Base-by-base conservation (phyloP, 2,113 vertebrate genomes). In the Fregata magnificens region DNA sequence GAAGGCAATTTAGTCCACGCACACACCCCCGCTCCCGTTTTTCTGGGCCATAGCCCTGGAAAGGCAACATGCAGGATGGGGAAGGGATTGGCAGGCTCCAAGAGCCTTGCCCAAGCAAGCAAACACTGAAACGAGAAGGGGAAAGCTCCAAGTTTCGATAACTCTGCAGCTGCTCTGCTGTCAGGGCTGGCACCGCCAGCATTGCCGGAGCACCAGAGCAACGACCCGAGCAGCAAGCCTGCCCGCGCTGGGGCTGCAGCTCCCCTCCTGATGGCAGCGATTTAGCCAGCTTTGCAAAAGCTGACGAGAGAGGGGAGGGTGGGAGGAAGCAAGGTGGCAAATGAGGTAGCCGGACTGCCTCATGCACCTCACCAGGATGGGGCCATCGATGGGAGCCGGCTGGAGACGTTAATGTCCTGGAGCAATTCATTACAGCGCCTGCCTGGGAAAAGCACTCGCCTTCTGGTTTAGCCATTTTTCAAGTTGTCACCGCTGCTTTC, bases 141-240 rank as follows among this genome's bases (percentile, higher is more conserved):
- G 92, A 62, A 91, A 73, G 92, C 62, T 95, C 97, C 96, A 89
- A 36, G 47, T 32, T 58, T 91, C 69, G 42, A 18, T 91, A 95
- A 91, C 61, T 94, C 59, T 2, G 59, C 89, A 95, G 97, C 98
- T 98, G 98, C 90, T 97, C 77, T 29, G 31, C 79, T 22, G 26
- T 79, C 72, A 62, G 81, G 86, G 53, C 10, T 32, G 90, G 58
- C 82, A 82, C n/a, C 0, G 3, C 77, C 58, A 49, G 47, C 38
- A 13, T 22, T 9, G 15, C 28, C 7, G 3, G 18, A 42, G 81
- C 69, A 50, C 31, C 40, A 76, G 71, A 83, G 85, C 26, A n/a
- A 93, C 1, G 45, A 90, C 67, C n/a, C 3, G 4, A 47, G 67
- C 58, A 67, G 4, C 15, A 52, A 94, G 61, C 38, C 10, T 47